phyloP scores from a whole-genome alignment of 2,888 invertebrate genomes.

The Schizaphis graminum region DNA sequence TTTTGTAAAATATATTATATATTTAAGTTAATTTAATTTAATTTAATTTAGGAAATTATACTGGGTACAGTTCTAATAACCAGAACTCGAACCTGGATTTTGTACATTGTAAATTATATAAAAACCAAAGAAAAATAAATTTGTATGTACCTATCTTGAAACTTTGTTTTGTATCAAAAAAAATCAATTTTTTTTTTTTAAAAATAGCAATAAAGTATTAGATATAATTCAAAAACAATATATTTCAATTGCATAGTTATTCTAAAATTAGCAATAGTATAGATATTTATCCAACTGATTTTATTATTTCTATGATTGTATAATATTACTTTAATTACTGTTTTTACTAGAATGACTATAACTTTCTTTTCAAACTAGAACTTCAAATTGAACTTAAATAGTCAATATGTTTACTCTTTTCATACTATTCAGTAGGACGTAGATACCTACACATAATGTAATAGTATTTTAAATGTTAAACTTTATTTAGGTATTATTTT shows the following conservation, averaged over 20 bases:
- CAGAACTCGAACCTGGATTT: constrained; percentile 13
- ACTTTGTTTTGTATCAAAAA: constrained; percentile 9
- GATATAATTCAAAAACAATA: not conserved
- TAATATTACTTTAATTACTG: not conserved
- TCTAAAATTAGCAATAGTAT: not conserved
- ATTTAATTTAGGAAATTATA: constrained; percentile 15
- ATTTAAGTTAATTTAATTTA: constrained; percentile 36
- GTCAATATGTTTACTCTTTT: not conserved
- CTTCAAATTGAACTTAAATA: not conserved
- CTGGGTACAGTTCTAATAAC: constrained; percentile 18
- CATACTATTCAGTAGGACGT: too few relatives aligned
- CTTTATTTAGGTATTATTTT: too few relatives aligned
- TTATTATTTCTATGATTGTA: not conserved
- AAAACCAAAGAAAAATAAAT: constrained; percentile 42
- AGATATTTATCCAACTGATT: not conserved
- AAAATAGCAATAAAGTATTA: not conserved
- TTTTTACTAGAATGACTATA: not conserved
- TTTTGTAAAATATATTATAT: constrained; percentile 41
- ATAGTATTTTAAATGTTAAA: too few relatives aligned
- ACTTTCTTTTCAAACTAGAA: not conserved
- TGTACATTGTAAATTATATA: constrained; percentile 39
- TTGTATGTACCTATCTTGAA: constrained; percentile 15
- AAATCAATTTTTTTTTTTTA: not conserved
- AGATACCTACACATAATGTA: too few relatives aligned
- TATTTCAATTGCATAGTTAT: not conserved